Conservation (phyloP, 2,797 vertebrate genomes). For the Poeciliopsis paucimaculata region DNA sequence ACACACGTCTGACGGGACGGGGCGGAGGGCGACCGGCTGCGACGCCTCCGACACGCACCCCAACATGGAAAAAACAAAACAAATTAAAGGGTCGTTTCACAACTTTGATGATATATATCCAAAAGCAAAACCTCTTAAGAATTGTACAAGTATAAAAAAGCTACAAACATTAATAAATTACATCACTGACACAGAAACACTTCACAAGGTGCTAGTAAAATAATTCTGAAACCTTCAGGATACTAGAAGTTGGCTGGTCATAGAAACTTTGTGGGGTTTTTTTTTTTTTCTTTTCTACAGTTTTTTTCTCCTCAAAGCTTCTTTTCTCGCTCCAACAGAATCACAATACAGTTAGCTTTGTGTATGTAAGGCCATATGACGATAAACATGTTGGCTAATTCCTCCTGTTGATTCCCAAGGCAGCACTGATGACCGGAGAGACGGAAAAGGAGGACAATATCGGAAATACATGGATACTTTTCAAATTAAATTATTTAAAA, state of each 20-base stretch:
- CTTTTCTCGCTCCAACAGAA: constrained; percentile 81
- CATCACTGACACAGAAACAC: constrained; percentile 99
- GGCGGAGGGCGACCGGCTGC: constrained; percentile 54
- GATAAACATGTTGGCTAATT: constrained; percentile 63
- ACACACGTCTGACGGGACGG: constrained; percentile 67
- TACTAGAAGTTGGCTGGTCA: constrained; percentile 92
- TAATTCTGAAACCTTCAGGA: constrained; percentile 90
- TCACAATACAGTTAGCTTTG: constrained; percentile 84
- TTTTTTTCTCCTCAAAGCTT: constrained; percentile 76
- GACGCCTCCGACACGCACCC: constrained; percentile 46
- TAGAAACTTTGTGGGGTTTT: constrained; percentile 75
- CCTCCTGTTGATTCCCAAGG: constrained; percentile 88
- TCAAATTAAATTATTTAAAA: constrained; percentile 76
- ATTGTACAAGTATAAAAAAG: constrained; percentile 99
- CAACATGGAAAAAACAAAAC: constrained; percentile 31
- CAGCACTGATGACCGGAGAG: constrained; percentile 79
- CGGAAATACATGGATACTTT: constrained; percentile 57
- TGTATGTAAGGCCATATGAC: constrained; percentile 90
- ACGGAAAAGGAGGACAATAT: constrained; percentile 68
- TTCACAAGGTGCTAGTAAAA: constrained; percentile 99
- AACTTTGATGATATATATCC: constrained; percentile 88
- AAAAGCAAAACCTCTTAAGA: constrained; percentile 95
- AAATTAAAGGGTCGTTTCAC: constrained; percentile 79
- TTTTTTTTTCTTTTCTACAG: constrained; percentile 31
- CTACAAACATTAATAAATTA: constrained; percentile 99